Evolutionary conservation across 1,140 invertebrate species (phyloP).

Genomic region (Euwallacea similis): DNA sequence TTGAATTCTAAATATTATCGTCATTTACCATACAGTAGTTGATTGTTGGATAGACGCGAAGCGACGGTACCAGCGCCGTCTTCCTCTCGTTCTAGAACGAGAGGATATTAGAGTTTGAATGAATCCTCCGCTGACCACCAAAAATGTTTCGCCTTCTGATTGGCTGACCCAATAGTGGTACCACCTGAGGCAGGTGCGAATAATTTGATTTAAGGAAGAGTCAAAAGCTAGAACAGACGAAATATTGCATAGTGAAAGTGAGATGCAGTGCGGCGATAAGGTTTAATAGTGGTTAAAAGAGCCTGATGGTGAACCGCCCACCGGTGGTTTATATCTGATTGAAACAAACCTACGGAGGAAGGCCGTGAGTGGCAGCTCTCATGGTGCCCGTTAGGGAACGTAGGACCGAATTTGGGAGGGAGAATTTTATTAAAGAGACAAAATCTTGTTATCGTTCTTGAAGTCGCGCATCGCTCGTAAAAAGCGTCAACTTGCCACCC

Average conservation of each 20-base stretch:
- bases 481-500: no score
- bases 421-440: no score
- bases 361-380: constrained; percentile 9
- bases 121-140: no score
- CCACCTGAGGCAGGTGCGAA: no score
- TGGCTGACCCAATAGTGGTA: no score
- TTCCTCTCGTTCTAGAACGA: neutral
- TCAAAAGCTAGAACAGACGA: neutral
- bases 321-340: constrained; percentile 9
- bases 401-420: no score
- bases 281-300: constrained; percentile 8
- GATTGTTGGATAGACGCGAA: constrained; percentile 5
- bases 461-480: no score
- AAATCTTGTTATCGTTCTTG: no score
- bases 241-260: constrained; percentile 5
- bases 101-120: no score
- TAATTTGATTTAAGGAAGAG: neutral
- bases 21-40: constrained; percentile 39
- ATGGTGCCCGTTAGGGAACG: no score
- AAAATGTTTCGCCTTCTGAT: no score
- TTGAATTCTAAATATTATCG: constrained; percentile 44
- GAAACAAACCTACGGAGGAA: constrained; percentile 2
- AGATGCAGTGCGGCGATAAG: neutral
- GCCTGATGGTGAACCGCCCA: constrained; percentile 6
- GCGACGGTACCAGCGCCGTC: neutral